Conservation (phyloP, 1,140 invertebrate species). For the Drosophila lini region DNA sequence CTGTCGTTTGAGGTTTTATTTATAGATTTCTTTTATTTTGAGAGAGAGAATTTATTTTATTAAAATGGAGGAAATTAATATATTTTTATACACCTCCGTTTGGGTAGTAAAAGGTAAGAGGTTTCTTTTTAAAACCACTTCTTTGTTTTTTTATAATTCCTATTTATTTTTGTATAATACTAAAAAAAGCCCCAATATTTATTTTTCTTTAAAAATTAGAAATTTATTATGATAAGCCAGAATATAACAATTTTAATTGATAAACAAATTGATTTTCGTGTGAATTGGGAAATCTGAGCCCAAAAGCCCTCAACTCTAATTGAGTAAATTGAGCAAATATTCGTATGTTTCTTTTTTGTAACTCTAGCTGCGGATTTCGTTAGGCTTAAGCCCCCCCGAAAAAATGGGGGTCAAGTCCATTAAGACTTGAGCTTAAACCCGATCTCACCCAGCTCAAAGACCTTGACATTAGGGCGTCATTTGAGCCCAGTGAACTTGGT, state of each 20-base stretch:
- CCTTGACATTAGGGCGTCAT: slow-evolving; percentile 69
- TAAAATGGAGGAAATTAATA: background rate
- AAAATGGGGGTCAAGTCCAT: slow-evolving; percentile 61
- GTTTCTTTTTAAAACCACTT: no score
- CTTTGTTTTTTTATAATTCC: no score
- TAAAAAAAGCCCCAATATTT: no score
- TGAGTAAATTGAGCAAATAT: slow-evolving; percentile 33
- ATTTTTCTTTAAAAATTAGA: no score
- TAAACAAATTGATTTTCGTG: background rate
- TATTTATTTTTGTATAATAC: no score
- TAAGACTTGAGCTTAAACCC: slow-evolving; percentile 35
- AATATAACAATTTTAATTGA: background rate
- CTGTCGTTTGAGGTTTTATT: slow-evolving; percentile 24
- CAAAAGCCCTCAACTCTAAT: slow-evolving; percentile 16
- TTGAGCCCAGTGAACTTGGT: slow-evolving; percentile 30
- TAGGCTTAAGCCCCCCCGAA: slow-evolving; percentile 21
- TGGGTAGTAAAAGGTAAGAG: no score
- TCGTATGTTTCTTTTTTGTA: slow-evolving; percentile 11
- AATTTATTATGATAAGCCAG: background rate
- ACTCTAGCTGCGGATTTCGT: slow-evolving; percentile 35
- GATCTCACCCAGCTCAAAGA: slow-evolving; percentile 28
- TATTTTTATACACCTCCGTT: background rate
- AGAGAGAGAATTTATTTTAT: slow-evolving; percentile 10
- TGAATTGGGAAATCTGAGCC: slow-evolving; percentile 16
- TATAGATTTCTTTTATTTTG: slow-evolving; percentile 20